Percentiles rank a stretch among this genome's conserved stretches.
phyloP scores from a whole-genome alignment of 2,113 vertebrate genomes.

The Macrotus californicus region DNA sequence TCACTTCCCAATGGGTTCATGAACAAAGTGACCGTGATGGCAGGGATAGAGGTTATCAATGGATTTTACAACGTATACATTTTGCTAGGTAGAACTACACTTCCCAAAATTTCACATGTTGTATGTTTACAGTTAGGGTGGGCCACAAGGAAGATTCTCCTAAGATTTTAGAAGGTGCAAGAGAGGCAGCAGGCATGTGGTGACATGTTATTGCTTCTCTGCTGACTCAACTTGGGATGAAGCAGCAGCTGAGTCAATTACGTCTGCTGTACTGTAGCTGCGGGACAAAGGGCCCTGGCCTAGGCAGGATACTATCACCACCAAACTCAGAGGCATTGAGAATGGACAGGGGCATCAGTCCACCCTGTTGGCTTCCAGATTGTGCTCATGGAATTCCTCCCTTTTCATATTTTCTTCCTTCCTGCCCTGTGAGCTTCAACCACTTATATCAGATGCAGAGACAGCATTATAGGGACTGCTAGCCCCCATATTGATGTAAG shows the following conservation, averaged over 20 bases:
- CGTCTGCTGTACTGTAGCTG: not conserved
- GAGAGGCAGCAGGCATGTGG: not conserved
- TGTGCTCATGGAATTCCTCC: not conserved
- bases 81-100: not conserved
- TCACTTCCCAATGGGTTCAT: not conserved
- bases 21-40: not conserved
- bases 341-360: not conserved
- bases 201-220: not conserved
- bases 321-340: not conserved
- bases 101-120: not conserved
- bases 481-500: not conserved
- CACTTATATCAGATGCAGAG: not conserved
- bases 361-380: not conserved
- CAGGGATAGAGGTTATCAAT: not conserved
- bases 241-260: not conserved
- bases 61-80: not conserved
- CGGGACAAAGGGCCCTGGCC: not conserved
- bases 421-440: not conserved
- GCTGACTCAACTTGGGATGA: not conserved
- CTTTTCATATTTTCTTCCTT: not conserved
- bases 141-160: not conserved
- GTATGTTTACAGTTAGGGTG: not conserved
- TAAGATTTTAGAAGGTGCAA: not conserved
- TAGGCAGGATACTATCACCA: not conserved
- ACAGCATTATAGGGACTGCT: not conserved